Evolutionary conservation across 2,888 invertebrate species (phyloP).

Genomic region (Parthenolecanium corni): DNA sequence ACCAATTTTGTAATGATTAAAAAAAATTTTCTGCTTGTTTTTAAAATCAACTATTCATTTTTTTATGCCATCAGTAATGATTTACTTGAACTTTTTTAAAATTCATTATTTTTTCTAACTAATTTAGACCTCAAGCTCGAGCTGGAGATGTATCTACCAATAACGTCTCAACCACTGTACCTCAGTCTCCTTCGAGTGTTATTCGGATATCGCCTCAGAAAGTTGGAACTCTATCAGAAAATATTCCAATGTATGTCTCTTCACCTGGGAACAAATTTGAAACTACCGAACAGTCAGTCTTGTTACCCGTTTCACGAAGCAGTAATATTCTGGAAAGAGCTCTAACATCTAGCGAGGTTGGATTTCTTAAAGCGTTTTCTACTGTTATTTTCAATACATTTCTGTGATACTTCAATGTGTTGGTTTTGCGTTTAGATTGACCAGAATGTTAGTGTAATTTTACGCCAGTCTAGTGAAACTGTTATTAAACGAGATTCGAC

Average conservation of each 20-base stretch:
- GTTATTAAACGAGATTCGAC: not conserved
- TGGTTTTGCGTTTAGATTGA: not conserved
- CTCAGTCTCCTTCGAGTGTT: slow-evolving; percentile 13
- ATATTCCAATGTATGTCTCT: slow-evolving; percentile 3
- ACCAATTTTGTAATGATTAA: too few species aligned
- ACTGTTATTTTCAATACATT: not conserved
- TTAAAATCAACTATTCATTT: too few species aligned
- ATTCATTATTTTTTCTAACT: too few species aligned
- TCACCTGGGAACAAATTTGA: not conserved
- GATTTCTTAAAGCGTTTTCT: not conserved
- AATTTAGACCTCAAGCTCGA: slow-evolving; percentile 20
- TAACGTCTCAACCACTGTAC: not conserved
- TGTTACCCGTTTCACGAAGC: slow-evolving; percentile 32
- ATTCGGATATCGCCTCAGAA: slow-evolving; percentile 25
- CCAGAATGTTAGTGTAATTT: not conserved
- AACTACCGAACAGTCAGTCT: slow-evolving; percentile 1
- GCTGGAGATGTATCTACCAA: slow-evolving; percentile 6
- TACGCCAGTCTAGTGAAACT: not conserved
- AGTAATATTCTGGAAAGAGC: slow-evolving; percentile 31
- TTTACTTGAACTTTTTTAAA: not conserved
- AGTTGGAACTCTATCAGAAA: slow-evolving; percentile 9
- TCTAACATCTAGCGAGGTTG: slow-evolving; percentile 25
- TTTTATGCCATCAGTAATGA: too few species aligned
- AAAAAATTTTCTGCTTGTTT: too few species aligned
- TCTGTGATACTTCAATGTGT: not conserved